Base-by-base conservation (phyloP, 2,888 invertebrate genomes). In the Periphyllus acericola region DNA sequence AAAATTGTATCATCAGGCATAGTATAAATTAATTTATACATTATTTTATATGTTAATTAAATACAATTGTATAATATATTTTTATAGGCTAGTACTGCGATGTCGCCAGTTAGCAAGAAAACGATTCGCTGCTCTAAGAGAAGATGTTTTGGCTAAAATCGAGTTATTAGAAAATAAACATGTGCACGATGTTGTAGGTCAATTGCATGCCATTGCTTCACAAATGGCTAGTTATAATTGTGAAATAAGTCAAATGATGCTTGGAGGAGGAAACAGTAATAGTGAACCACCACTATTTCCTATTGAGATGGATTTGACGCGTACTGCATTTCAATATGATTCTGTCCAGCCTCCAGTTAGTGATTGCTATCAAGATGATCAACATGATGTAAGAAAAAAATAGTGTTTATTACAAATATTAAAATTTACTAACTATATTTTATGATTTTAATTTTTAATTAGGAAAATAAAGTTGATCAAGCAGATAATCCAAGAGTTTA, bases 91-190 rank as follows among this genome's bases (percentile, higher is more conserved):
- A 88, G 96, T 99, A 84, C 93, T 99, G 14, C 94, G 99, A 87
- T 99, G 99, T 91, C 95, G 99, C 0, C 99, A 99, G 92, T 97
- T 98, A 90, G 99, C 99, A 0, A 93, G 99, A 88, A 92, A 94
- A 0, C 94, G 96, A 89, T 97, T 97, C 91, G 97, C 97, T 0
- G 94, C 95, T 79, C 92, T 97, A 86, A 94, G 95, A 90, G 96
- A 95, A 9, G 99, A 97, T 92, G 99, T 99, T 0, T 93, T 99
- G 83, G 98, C 99, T 0, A 99, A 99, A 92, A 94, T 99, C 92
- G 99, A 99, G 92, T 93, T 99, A 29, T 92, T 99, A 36, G 99
- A 99, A 91, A 98, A 98, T 91, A 99, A 99, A 92, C 99, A 99
- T 92, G 98, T 99, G 0, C 98, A 98, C 91, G 89, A 90, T 85